Evolutionary conservation across 2,113 vertebrate species (phyloP).

Genomic region (Leptobrachium leishanense): DNA sequence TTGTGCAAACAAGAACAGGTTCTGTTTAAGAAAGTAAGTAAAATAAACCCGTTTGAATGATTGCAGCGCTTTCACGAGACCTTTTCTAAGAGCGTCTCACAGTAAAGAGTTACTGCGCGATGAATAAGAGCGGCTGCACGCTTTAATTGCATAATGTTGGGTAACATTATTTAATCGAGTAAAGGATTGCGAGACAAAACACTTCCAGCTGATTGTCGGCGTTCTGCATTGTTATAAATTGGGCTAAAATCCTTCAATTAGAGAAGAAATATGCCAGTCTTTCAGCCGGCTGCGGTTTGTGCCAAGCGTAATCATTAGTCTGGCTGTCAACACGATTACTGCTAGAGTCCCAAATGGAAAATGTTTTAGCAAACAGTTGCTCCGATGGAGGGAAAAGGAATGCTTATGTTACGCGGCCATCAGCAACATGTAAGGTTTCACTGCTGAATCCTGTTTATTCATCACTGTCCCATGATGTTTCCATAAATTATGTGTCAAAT

Average conservation of each 20-base stretch:
- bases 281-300: neutral
- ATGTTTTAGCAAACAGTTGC: conserved; percentile 40
- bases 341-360: conserved; percentile 39
- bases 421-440: conserved; percentile 26
- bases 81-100: neutral
- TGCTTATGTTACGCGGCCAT: conserved; percentile 38
- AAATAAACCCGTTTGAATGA: neutral
- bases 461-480: conserved; percentile 1
- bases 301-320: conserved; percentile 28
- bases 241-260: conserved; percentile 5
- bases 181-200: neutral
- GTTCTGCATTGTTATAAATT: neutral
- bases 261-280: conserved; percentile 2
- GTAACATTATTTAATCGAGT: neutral
- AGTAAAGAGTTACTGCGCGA: neutral
- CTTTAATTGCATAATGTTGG: neutral
- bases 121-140: neutral
- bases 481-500: neutral
- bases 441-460: conserved; percentile 8
- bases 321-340: conserved; percentile 36
- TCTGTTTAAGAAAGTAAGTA: neutral
- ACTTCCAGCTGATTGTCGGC: conserved; percentile 2
- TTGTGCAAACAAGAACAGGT: neutral
- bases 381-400: conserved; percentile 14
- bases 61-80: neutral